Evolutionary conservation across 2,797 vertebrate species (phyloP), one percentile per base, ranked within the genome.

Genomic region (Manis javanica): DNA sequence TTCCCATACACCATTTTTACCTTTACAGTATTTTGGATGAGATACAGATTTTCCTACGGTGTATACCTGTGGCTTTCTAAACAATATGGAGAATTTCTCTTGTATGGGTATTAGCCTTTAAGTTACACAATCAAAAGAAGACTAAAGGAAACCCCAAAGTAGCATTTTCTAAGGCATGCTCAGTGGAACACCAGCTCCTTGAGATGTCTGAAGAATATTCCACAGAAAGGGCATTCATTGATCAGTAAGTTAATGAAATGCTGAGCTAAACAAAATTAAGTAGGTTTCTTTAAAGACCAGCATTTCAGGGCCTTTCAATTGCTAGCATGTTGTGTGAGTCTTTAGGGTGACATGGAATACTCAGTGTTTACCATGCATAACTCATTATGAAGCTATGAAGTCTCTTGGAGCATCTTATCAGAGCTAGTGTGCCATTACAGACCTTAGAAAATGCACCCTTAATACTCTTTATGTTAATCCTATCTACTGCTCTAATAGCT

Each of bases 151-250:
- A 90, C 5, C 19, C 66, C 21, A 68, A 79, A 63, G 42, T 46
- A 87, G 7, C 61, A 53, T 95, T 93, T 92, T 94, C 79, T 94
- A 79, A 94, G 89, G 23, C 46, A 68, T 84, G 19, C 1, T 94
- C 46, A 15, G 1, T 79, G 63, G 57, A 77, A 53, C 31, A 61
- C 57, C 34, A 68, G 18, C 49, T 87, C 34, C 23, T 85, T 77
- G 39, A 84, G 53, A 86, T 85, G 42, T 87, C 94, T 12, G 31
- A 77, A 77, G 83, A 77, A 24, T 85, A 26, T 63, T 75, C 23
- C 63, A 84, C 29, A 55, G 10, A 93, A 51, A 66, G 2, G 1
- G 1, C 42, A 59, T 34, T 15, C 39, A 55, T 34, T 83, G 19
- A 72, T 79, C 68, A 78, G 15, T 63, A 83, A 82, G 12, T 49